Percentiles rank a stretch among this genome's conserved stretches.
Conservation (phyloP, 2,113 vertebrate species). For the Phrynocephalus versicolor region DNA sequence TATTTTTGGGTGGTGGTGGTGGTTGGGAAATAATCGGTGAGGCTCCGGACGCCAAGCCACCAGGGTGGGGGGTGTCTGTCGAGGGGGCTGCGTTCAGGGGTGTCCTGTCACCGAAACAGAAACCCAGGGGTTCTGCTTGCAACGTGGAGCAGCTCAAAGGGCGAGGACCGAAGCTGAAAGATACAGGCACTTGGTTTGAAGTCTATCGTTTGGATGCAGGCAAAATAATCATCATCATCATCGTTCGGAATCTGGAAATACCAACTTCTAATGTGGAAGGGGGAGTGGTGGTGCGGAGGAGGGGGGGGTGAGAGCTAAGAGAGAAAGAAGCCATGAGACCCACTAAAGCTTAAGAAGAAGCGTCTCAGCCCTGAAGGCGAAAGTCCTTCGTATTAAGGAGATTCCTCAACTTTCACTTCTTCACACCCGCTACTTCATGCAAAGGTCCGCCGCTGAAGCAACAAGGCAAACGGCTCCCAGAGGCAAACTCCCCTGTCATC, state of each 20-base stretch:
- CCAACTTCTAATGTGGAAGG: conserved; percentile 71
- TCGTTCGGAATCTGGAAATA: conserved; percentile 69
- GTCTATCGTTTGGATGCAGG: conserved; percentile 70
- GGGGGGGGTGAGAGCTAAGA: conserved; percentile 33
- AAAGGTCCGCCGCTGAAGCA: conserved; percentile 78
- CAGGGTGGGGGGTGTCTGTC: conserved; percentile 61
- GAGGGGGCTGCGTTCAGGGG: conserved; percentile 73
- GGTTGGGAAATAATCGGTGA: conserved; percentile 46
- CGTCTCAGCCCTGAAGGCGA: conserved; percentile 76
- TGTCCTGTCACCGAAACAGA: conserved; percentile 71
- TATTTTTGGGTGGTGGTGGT: background rate
- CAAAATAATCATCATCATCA: too few relatives aligned
- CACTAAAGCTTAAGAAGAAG: conserved; percentile 68
- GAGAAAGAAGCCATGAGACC: conserved; percentile 77
- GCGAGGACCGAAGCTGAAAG: conserved; percentile 76
- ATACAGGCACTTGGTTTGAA: conserved; percentile 81
- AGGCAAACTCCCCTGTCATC: conserved; percentile 75
- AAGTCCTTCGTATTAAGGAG: conserved; percentile 72
- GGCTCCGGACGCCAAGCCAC: conserved; percentile 74
- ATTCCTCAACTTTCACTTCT: conserved; percentile 53
- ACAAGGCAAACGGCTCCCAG: conserved; percentile 79
- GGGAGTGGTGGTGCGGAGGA: conserved; percentile 37
- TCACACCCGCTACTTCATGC: conserved; percentile 73
- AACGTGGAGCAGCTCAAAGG: conserved; percentile 72
- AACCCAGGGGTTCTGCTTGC: conserved; percentile 64